Base-by-base conservation (phyloP, 2,797 vertebrate species). In the Epinephelus awoara region DNA sequence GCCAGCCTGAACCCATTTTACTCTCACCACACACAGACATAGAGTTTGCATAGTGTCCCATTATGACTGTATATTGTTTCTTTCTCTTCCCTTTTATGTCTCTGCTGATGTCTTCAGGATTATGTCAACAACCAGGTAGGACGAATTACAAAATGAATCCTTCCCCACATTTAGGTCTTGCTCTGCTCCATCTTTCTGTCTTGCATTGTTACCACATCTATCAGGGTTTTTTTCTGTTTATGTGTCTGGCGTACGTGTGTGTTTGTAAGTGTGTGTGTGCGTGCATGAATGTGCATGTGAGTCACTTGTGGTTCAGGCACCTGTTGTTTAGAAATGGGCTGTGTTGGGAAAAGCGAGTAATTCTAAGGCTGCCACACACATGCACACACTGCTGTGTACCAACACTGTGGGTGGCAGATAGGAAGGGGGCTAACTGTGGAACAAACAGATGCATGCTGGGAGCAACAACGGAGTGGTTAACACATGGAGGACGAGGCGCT, bases 81-180 rank as follows among this genome's bases (percentile, higher is more conserved):
- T 77, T 59, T 88, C 40, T 89, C 40, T 75, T 49, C 47, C 19
- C 21, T 59, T 69, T 70, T 62, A 76, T 68, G 79, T 76, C 49
- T 72, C 59, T 79, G 9, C 64, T 40, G 29, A 23, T 38, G 18
- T 57, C 58, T 70, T 66, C 80, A 88, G 88, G 79, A 86, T 79
- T 89, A 91, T 90, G 88, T 86, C 90, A 89, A 88, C 86, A 89
- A 82, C 75, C 87, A 92, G 89, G 88, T 92, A 89, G 69, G 88
- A 66, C 5, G 5, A 40, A 44, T 56, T 46, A 17, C 10, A 5
- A 42, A 72, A 18, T 6, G 0, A 64, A 21, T 69, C 19, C 9
- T 71, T 61, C 9, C 25, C 14, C 44, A 1, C 62, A 47, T 42
- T 42, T 4, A 17, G 15, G 7, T 29, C 6, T 17, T 1, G 19